A percentile compares a stretch with the other conserved stretches of the same genome.
phyloP scores from a whole-genome alignment of 2,797 vertebrate species.

The Cirrhinus mrigala region DNA sequence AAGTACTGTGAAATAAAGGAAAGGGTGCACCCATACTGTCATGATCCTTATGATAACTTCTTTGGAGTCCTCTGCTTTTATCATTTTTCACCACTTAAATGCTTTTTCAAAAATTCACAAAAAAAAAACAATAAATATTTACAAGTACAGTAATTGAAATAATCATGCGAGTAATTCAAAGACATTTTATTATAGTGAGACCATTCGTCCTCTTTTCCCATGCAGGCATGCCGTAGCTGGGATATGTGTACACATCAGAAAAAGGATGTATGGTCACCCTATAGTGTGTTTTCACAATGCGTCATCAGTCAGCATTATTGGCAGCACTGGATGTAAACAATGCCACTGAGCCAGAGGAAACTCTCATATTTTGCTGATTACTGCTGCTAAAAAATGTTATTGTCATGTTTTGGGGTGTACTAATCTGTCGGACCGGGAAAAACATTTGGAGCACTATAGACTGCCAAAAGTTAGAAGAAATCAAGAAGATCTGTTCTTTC shows the following conservation, averaged over 20 bases:
- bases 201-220: background rate
- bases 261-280: background rate
- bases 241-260: background rate
- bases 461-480: no score
- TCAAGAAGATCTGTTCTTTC: no score
- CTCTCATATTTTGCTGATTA: no score
- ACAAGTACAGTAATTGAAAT: background rate
- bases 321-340: no score
- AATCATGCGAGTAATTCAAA: no score
- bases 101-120: background rate
- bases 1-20: slow-evolving; percentile 87
- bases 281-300: no score
- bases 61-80: slow-evolving; percentile 1
- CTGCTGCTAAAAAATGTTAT: no score
- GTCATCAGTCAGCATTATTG: no score
- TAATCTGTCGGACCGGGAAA: no score
- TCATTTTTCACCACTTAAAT: background rate
- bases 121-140: background rate
- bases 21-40: slow-evolving; percentile 79
- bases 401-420: no score
- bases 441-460: no score
- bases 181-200: background rate
- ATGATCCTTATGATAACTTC: slow-evolving; percentile 70
- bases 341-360: no score
- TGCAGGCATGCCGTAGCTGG: background rate